phyloP scores from a whole-genome alignment of 2,113 vertebrate genomes.

The Gila orcuttii region DNA sequence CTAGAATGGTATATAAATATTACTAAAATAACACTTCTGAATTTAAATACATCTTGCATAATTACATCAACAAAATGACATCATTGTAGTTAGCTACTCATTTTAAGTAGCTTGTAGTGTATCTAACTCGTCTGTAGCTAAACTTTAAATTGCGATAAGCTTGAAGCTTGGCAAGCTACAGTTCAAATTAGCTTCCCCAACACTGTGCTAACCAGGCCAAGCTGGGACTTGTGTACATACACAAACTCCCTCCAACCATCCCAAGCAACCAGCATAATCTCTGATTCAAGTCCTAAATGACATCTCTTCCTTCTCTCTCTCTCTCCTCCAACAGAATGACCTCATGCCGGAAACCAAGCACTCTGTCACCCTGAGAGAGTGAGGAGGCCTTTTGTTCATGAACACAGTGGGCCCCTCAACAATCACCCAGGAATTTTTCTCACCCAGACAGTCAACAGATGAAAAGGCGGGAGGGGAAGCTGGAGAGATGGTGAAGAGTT shows the following conservation, averaged over 20 bases:
- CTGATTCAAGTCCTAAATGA: constrained; percentile 65
- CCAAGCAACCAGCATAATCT: constrained; percentile 63
- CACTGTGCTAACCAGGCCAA: constrained; percentile 63
- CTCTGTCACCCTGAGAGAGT: constrained; percentile 70
- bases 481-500: constrained; percentile 45
- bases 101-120: neutral
- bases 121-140: neutral
- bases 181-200: neutral
- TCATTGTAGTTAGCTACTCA: neutral
- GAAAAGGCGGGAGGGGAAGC: constrained; percentile 28
- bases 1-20: neutral
- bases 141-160: neutral
- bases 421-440: constrained; percentile 79
- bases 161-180: neutral
- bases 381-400: constrained; percentile 75
- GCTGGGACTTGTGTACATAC: constrained; percentile 59
- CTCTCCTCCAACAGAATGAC: constrained; percentile 70
- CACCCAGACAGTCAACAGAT: constrained; percentile 63
- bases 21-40: neutral
- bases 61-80: neutral
- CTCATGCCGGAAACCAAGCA: constrained; percentile 78
- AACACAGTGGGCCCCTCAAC: constrained; percentile 75
- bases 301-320: constrained; percentile 65
- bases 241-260: constrained; percentile 11
- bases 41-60: neutral